Evolutionary conservation across 2,888 invertebrate species (phyloP).

Genomic region (Patella pellucida): DNA sequence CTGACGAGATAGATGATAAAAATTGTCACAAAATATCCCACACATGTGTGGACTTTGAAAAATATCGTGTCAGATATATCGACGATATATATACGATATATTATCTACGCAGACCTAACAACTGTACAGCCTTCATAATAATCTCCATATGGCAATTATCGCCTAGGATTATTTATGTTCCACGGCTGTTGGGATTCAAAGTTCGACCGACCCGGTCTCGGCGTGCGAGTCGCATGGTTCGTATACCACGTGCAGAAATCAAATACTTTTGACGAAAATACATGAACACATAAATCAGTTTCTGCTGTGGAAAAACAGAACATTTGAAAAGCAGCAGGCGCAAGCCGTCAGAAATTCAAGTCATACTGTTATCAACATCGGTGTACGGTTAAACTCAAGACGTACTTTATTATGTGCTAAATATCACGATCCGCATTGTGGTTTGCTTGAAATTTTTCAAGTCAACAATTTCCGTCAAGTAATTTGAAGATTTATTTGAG

Average conservation of each 20-base stretch:
- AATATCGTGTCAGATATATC: no score
- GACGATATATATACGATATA: neutral
- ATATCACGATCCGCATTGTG: no score
- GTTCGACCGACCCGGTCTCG: conserved; percentile 9
- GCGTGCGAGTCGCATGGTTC: conserved; percentile 12
- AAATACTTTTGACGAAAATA: conserved; percentile 11
- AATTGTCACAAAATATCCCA: no score
- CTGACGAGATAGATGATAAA: neutral
- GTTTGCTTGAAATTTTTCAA: no score
- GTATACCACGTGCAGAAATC: conserved; percentile 9
- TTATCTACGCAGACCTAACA: conserved; percentile 16
- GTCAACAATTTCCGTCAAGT: no score
- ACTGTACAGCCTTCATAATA: conserved; percentile 23
- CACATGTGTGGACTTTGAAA: no score
- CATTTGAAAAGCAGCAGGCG: neutral
- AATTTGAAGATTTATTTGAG: no score
- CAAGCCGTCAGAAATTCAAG: conserved; percentile 5
- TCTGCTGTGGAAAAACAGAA: conserved; percentile 1
- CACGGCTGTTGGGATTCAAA: conserved; percentile 17
- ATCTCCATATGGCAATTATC: conserved; percentile 22
- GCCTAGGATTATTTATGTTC: conserved; percentile 23
- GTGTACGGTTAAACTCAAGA: no score
- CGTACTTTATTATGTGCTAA: no score
- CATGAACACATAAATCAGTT: neutral
- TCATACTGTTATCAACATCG: neutral